Evolutionary conservation across 2,888 invertebrate genomes (phyloP).

Genomic region (Apantesis nais): DNA sequence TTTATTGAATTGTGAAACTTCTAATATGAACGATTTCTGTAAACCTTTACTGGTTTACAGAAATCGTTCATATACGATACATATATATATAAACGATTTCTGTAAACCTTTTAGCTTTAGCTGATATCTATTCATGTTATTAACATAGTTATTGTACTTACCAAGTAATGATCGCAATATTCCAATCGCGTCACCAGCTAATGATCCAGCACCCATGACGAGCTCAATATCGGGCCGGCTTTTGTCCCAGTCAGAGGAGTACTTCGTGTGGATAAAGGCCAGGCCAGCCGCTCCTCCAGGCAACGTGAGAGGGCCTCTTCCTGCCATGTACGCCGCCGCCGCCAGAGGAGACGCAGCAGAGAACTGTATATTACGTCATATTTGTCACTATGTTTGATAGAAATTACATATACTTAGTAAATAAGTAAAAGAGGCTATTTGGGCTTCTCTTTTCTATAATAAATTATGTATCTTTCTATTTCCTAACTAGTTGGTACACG

Average conservation of each 20-base stretch:
- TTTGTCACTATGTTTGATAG: neutral
- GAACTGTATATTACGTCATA: slow-evolving; percentile 50
- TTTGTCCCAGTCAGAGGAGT: slow-evolving; percentile 85
- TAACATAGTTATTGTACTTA: slow-evolving; percentile 43
- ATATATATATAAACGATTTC: neutral
- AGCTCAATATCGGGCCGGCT: slow-evolving; percentile 93
- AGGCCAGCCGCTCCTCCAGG: slow-evolving; percentile 92
- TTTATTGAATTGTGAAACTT: no score
- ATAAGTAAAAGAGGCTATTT: no score
- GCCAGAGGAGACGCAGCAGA: slow-evolving; percentile 81
- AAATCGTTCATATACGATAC: neutral
- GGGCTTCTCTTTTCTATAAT: no score
- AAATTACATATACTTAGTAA: no score
- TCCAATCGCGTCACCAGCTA: slow-evolving; percentile 90
- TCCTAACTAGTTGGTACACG: no score
- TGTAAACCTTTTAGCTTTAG: neutral
- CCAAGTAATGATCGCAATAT: slow-evolving; percentile 88
- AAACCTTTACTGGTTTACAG: no score
- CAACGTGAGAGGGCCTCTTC: slow-evolving; percentile 90
- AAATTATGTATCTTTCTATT: no score
- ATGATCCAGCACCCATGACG: slow-evolving; percentile 91
- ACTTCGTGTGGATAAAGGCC: slow-evolving; percentile 90
- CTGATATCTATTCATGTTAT: neutral
- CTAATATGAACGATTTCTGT: no score
- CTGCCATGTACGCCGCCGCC: slow-evolving; percentile 87